phyloP scores from a whole-genome alignment of 2,797 vertebrate genomes.

The Sandelia bainsii region DNA sequence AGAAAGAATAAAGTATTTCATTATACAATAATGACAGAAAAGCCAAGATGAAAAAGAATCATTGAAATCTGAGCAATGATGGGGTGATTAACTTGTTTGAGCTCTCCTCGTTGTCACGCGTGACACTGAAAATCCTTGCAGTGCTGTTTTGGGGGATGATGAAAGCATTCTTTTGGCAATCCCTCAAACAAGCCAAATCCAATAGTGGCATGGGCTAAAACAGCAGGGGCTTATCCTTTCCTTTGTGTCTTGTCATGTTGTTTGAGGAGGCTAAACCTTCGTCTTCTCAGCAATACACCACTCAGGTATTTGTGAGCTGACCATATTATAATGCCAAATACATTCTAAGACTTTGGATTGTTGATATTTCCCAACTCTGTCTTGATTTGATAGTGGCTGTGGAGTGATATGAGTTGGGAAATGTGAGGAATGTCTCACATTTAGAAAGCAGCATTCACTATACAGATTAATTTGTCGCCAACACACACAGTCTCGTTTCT shows the following conservation, averaged over 20 bases:
- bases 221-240: slow-evolving; percentile 77
- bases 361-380: slow-evolving; percentile 65
- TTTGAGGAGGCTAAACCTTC: slow-evolving; percentile 75
- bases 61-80: slow-evolving; percentile 59
- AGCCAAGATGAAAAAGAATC: slow-evolving; percentile 11
- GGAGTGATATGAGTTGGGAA: slow-evolving; percentile 46
- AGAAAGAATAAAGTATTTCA: slow-evolving; percentile 19
- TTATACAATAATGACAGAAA: slow-evolving; percentile 5
- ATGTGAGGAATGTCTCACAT: slow-evolving; percentile 68
- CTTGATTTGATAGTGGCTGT: slow-evolving; percentile 51
- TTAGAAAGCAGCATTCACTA: slow-evolving; percentile 50
- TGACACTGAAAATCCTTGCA: slow-evolving; percentile 64
- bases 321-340: slow-evolving; percentile 62
- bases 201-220: slow-evolving; percentile 74
- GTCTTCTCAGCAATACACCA: slow-evolving; percentile 65
- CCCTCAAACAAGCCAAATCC: slow-evolving; percentile 79
- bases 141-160: slow-evolving; percentile 79
- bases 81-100: slow-evolving; percentile 65
- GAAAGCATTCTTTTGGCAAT: slow-evolving; percentile 87
- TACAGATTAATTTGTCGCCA: slow-evolving; percentile 46
- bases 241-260: slow-evolving; percentile 77
- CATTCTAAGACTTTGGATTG: slow-evolving; percentile 65
- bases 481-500: slow-evolving; percentile 36
- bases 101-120: slow-evolving; percentile 48
- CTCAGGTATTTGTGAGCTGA: slow-evolving; percentile 76